phyloP scores from a whole-genome alignment of 2,113 vertebrate genomes.

The Thamnaconus septentrionalis region DNA sequence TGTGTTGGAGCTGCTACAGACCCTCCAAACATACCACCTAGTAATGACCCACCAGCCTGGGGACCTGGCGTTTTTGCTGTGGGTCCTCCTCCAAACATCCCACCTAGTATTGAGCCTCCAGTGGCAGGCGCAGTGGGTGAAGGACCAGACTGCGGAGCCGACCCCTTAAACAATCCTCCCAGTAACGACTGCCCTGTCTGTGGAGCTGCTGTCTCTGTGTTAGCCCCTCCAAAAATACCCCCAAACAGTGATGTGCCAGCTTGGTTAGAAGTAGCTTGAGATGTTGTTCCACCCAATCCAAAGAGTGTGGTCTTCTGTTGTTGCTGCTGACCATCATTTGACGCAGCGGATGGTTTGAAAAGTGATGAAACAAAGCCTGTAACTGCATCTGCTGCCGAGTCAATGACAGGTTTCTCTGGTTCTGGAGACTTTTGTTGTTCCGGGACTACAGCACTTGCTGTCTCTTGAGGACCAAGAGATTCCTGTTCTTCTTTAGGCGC shows the following conservation, averaged over 20 bases:
- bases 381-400: constrained; percentile 83
- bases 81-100: constrained; percentile 64
- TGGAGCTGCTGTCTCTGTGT: constrained; percentile 39
- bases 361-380: constrained; percentile 84
- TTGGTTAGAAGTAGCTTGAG: constrained; percentile 65
- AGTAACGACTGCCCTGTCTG: constrained; percentile 54
- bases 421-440: constrained; percentile 62
- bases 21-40: constrained; percentile 68
- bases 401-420: constrained; percentile 75
- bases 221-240: constrained; percentile 83
- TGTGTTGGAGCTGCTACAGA: constrained; percentile 37
- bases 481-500: constrained; percentile 36
- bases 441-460: constrained; percentile 34
- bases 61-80: constrained; percentile 43
- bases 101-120: constrained; percentile 61
- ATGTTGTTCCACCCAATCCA: constrained; percentile 57
- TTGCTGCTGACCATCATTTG: constrained; percentile 57
- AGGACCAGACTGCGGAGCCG: constrained; percentile 43
- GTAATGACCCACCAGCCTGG: constrained; percentile 55
- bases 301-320: constrained; percentile 81
- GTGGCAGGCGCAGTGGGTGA: constrained; percentile 25
- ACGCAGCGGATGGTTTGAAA: constrained; percentile 58
- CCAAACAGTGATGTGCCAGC: constrained; percentile 75
- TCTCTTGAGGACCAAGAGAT: constrained; percentile 4
- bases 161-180: constrained; percentile 60